Base-by-base conservation (phyloP, 2,113 vertebrate species). In the Myrmophylax atrothorax region DNA sequence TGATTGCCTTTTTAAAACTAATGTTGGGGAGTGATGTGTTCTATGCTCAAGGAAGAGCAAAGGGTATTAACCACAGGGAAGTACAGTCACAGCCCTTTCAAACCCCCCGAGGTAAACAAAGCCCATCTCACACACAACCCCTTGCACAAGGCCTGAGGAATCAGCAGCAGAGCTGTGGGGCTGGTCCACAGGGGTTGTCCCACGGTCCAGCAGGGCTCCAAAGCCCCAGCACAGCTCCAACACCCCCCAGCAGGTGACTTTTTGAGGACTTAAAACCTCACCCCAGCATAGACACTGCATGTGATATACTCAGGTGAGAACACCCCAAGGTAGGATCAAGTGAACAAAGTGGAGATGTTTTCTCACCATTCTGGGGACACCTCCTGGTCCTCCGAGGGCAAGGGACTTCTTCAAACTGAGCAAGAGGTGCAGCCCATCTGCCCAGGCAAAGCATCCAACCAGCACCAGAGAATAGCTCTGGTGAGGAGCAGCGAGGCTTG, bases 401-500 rank as follows among this genome's bases (percentile, higher is more conserved):
- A 84, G 7, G 11, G 29, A 8, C 35, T 4, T 11, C 58, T 8
- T 16, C 29, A 62, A 6, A 37, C 6, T 3, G 4, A 40, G 14
- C 2, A 8, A 60, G 29, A 56, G 18, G 2, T 7, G 7, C 60
- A 86, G 19, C 19, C 10, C 18, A 33, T n/a, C 33, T 18, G 5
- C 2, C 14, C 29, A 9, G 6, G 17, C 17, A 6, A 4, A 23
- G 20, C 29, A 24, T 0, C 6, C 6, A 1, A 9, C 19, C 59
- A 15, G 1, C 0, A 0, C 40, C 55, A 25, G 19, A 66, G 8
- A 42, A 33, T 5, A 14, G 8, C 49, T 29, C 4, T 0, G 1
- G 2, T 0, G 0, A 33, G 6, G 3, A 1, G 1, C 1, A 44
- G 0, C 0, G 75, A 5, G 3, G 0, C 1, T 1, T 19, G 2